Base-by-base conservation (phyloP, 2,888 invertebrate species). In the Pegoplata infirma region DNA sequence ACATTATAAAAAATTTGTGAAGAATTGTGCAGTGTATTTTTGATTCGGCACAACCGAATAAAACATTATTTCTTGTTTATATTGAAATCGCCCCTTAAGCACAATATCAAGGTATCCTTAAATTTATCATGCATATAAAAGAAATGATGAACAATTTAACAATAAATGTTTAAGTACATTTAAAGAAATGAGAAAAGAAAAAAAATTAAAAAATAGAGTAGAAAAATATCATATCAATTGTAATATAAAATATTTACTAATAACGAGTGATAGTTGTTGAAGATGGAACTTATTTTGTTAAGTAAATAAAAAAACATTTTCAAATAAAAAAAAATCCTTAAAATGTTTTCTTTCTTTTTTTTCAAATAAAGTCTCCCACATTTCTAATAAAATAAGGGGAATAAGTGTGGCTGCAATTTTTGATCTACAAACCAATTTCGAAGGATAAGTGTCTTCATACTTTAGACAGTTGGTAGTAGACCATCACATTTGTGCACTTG, bases 111-210 rank as follows among this genome's bases (percentile, higher is more conserved):
- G 55, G 19, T 49, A 56, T 63, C 68, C 61, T 68, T 55, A 63
- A 68, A 56, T 61, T 47, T 55, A 68, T 68, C 68, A 75, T 19
- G 68, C 68, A 68, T 28, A 36, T 47, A 53, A 21, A 63, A 69
- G 61, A 68, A 75, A 68, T 68, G 68, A 77, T 56, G 72, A 78
- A 78, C 74, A 74, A 64, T 75, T 79, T 79, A 79, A 75, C 74
- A 79, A 79, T 79, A 75, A 75, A 67, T 71, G 40, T 63, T 19
- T 23, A 67, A 67, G 71, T 58, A 53, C 78, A 75, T 72, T 77
- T 77, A 63, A 40, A 44, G 47, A 19, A 61, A 59, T 47, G n/a
- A 19, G 40, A 40, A 69, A 49, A 32, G 49, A 44, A 49, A 32
- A 28, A 21, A n/a, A 46, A 17, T n/a, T n/a, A n/a, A n/a, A n/a